Evolutionary conservation across 2,888 invertebrate species (phyloP).

Genomic region (Cyaniris semiargus): DNA sequence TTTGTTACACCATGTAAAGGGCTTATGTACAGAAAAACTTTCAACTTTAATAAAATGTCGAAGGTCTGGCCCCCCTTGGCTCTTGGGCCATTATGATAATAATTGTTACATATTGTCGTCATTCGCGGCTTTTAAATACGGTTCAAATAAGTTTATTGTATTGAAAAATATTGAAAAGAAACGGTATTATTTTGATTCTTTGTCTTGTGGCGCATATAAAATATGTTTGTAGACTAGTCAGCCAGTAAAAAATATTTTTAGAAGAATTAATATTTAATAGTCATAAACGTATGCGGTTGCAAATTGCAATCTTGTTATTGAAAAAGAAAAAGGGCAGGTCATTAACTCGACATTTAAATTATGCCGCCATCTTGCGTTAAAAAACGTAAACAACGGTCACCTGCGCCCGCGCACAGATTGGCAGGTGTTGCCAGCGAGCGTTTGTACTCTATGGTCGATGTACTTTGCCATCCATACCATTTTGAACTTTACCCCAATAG

Average conservation of each 20-base stretch:
- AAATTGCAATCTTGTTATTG: not conserved
- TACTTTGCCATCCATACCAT: not conserved
- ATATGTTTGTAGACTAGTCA: not conserved
- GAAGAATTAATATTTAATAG: not conserved
- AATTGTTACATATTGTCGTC: no score
- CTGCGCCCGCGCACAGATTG: conserved; percentile 70
- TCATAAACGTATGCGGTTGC: not conserved
- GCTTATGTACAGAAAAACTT: no score
- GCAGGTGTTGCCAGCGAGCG: conserved; percentile 62
- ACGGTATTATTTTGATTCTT: no score
- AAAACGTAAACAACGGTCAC: conserved; percentile 73
- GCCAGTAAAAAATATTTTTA: not conserved
- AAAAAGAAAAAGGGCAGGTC: conserved; percentile 29
- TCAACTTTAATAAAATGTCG: no score
- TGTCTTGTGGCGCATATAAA: not conserved
- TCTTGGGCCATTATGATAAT: no score
- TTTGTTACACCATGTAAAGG: no score
- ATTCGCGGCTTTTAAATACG: no score
- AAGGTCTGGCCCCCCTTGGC: no score
- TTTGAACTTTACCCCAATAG: not conserved
- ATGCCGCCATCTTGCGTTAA: conserved; percentile 45
- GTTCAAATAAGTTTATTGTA: no score
- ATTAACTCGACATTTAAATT: conserved; percentile 35
- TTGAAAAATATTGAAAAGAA: no score
- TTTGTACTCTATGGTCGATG: conserved; percentile 29